These are phyloP conservation scores for Trigoniulus corallinus DNA, from an alignment of 1,140 invertebrate species.

Conservation along the genomic window DNA sequence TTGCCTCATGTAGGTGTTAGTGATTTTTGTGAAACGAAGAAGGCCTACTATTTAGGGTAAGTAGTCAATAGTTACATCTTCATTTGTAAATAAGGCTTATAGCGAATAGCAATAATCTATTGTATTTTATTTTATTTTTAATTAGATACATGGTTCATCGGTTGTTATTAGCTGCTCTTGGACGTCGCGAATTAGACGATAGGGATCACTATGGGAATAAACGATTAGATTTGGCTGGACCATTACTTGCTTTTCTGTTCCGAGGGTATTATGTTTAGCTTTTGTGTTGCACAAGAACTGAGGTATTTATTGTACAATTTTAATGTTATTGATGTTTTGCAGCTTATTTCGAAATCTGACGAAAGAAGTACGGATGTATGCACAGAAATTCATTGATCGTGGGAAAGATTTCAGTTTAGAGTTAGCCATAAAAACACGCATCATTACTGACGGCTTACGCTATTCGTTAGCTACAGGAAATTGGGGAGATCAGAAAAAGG, in stretches of 20 bases:
- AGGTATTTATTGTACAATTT: not conserved
- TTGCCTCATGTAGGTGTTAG: conserved; percentile 96
- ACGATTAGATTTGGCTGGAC: conserved; percentile 89
- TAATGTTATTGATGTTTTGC: conserved; percentile 2
- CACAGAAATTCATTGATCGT: conserved; percentile 96
- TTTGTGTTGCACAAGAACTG: no score
- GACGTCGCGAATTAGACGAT: conserved; percentile 89
- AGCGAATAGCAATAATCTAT: no score
- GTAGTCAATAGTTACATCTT: conserved; percentile 7
- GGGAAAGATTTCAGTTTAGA: conserved; percentile 97
- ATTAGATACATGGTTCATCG: conserved; percentile 91
- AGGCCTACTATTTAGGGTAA: conserved; percentile 87
- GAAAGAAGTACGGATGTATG: conserved; percentile 93
- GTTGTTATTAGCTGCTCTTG: conserved; percentile 79
- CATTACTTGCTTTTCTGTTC: conserved; percentile 87
- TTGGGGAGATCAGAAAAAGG: conserved; percentile 99
- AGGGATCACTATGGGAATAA: conserved; percentile 99
- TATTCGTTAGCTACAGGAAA: conserved; percentile 98
- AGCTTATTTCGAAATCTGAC: conserved; percentile 76
- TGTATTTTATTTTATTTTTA: conserved; percentile 6
- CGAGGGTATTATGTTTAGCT: conserved; percentile 51
- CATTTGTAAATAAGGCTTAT: conserved; percentile 4
- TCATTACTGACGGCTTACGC: conserved; percentile 93
- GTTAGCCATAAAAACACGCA: conserved; percentile 90
- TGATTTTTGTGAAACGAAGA: conserved; percentile 98